A percentile compares a stretch with the other conserved stretches of the same genome.
Evolutionary conservation across 2,888 invertebrate species (phyloP).

Genomic region (Athalia cordata): DNA sequence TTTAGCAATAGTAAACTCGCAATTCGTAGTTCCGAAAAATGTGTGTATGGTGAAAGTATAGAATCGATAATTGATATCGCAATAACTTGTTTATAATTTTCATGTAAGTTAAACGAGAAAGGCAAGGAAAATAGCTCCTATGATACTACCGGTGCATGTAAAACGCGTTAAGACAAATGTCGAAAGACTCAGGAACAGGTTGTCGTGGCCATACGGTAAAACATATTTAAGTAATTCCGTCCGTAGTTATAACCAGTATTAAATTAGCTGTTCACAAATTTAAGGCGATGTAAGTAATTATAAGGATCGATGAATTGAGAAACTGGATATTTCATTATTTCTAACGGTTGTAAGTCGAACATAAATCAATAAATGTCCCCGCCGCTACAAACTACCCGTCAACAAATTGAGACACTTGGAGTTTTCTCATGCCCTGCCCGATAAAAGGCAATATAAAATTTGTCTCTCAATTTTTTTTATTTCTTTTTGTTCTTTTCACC

Average conservation of each 20-base stretch:
- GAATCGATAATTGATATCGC: slow-evolving; percentile 37
- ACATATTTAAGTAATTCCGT: background rate
- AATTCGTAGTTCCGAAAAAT: background rate
- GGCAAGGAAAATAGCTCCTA: background rate
- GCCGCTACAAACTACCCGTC: background rate
- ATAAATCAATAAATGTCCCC: background rate
- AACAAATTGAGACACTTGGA: too few relatives aligned
- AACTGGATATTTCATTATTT: too few relatives aligned
- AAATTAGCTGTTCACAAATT: background rate
- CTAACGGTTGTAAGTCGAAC: too few relatives aligned
- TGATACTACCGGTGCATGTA: background rate
- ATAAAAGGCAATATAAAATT: too few relatives aligned
- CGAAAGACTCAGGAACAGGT: background rate
- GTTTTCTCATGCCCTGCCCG: too few relatives aligned
- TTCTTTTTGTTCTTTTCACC: background rate
- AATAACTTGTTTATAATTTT: slow-evolving; percentile 36
- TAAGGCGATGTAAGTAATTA: background rate
- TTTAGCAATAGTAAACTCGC: slow-evolving; percentile 37
- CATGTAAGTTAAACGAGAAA: slow-evolving; percentile 37
- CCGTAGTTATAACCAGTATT: too few relatives aligned
- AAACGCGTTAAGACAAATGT: slow-evolving; percentile 11
- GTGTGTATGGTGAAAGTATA: slow-evolving; percentile 60
- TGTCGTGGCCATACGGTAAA: too few relatives aligned
- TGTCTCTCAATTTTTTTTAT: too few relatives aligned
- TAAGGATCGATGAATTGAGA: too few relatives aligned